phyloP scores from a whole-genome alignment of 2,888 invertebrate species.

The Harpagoxenus sublaevis region DNA sequence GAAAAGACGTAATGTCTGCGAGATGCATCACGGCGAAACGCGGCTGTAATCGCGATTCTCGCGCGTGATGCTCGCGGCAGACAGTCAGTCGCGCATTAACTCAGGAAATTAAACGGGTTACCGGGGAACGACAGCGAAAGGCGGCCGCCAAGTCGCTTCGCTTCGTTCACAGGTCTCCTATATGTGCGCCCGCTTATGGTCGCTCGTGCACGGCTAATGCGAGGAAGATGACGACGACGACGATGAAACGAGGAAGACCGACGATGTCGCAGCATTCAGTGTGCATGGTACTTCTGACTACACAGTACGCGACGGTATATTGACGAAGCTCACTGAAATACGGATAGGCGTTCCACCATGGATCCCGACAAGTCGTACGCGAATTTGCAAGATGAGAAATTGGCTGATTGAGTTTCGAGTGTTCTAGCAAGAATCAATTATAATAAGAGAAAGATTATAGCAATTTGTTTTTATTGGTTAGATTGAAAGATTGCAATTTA shows the following conservation, averaged over 20 bases:
- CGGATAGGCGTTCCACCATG: background rate
- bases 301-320: conserved; percentile 4
- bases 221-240: conserved; percentile 52
- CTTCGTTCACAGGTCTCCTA: conserved; percentile 5
- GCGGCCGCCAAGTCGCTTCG: conserved; percentile 41
- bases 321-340: background rate
- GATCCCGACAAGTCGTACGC: background rate
- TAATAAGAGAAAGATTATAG: background rate
- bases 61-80: conserved; percentile 57
- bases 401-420: background rate
- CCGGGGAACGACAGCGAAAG: conserved; percentile 57
- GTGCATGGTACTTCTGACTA: conserved; percentile 16
- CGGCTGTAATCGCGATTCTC: conserved; percentile 68
- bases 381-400: conserved; percentile 27
- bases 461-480: too few relatives aligned
- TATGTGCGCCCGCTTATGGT: conserved; percentile 17
- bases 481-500: background rate
- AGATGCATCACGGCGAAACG: conserved; percentile 51
- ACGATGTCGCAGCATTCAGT: background rate
- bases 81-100: conserved; percentile 73
- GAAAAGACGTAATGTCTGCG: conserved; percentile 36
- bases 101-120: conserved; percentile 78
- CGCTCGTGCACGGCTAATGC: conserved; percentile 31
- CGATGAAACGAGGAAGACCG: background rate
- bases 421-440: background rate